Percentiles rank a stretch among this genome's conserved stretches.
Evolutionary conservation across 1,140 invertebrate genomes (phyloP).

Genomic region (Thalassaphorura encarpata): DNA sequence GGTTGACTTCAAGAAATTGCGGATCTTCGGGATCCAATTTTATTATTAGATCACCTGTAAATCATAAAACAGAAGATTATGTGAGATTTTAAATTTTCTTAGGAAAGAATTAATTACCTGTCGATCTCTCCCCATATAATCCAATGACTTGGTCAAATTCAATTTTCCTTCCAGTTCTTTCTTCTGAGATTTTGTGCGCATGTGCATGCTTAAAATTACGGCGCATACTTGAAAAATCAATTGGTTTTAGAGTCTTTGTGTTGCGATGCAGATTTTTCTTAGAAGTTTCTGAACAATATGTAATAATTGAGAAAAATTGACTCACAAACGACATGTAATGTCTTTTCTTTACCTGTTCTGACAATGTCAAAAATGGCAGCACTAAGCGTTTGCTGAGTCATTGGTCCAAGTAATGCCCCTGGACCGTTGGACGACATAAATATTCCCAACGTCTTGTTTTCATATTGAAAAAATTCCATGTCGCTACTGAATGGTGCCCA

Average conservation of each 20-base stretch:
- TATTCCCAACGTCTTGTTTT: conserved; percentile 4
- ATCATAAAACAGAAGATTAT: neutral
- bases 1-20: neutral
- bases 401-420: neutral
- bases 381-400: neutral
- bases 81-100: neutral
- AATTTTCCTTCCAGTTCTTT: too few relatives aligned
- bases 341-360: neutral
- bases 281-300: neutral
- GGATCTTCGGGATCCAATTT: neutral
- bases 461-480: neutral
- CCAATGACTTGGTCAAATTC: too few relatives aligned
- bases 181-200: too few relatives aligned
- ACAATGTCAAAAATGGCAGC: conserved; percentile 7
- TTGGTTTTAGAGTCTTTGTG: neutral
- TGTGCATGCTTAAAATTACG: too few relatives aligned
- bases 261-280: neutral
- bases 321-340: neutral
- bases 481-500: neutral
- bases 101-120: neutral
- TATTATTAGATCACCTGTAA: neutral
- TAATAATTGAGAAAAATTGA: neutral
- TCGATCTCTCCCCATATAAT: too few relatives aligned
- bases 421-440: conserved; percentile 3
- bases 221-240: too few relatives aligned